Evolutionary conservation across 2,113 vertebrate species (phyloP).

Genomic region (Strix aluco): DNA sequence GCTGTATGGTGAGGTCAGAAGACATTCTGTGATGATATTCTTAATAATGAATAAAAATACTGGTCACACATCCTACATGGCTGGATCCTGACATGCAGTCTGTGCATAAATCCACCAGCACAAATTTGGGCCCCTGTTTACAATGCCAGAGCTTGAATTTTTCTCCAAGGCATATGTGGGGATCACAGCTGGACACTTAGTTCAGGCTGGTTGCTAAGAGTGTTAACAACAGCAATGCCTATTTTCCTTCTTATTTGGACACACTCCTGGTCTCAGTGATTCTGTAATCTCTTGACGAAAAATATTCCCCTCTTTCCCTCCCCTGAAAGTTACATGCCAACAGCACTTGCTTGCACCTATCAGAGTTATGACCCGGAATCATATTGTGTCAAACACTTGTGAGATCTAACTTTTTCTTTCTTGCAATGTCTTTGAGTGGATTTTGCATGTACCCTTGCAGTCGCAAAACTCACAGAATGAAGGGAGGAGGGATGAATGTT

Average conservation of each 20-base stretch:
- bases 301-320: not conserved
- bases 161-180: not conserved
- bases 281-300: constrained; percentile 1
- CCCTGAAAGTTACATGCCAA: constrained; percentile 7
- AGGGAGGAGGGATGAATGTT: constrained; percentile 14
- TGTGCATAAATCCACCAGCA: not conserved
- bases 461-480: not conserved
- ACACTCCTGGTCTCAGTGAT: not conserved
- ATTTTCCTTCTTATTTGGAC: not conserved
- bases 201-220: not conserved
- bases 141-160: not conserved
- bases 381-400: not conserved
- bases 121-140: not conserved
- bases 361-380: constrained; percentile 22
- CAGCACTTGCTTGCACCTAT: not conserved
- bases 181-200: not conserved
- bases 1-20: not conserved
- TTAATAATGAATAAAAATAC: not conserved
- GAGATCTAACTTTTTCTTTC: not conserved
- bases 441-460: constrained; percentile 6
- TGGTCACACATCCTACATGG: not conserved
- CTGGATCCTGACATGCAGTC: not conserved
- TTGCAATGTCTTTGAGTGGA: not conserved
- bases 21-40: not conserved
- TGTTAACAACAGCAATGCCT: not conserved